Evolutionary conservation across 2,113 vertebrate species (phyloP).

Genomic region (Hiodon tergisus): DNA sequence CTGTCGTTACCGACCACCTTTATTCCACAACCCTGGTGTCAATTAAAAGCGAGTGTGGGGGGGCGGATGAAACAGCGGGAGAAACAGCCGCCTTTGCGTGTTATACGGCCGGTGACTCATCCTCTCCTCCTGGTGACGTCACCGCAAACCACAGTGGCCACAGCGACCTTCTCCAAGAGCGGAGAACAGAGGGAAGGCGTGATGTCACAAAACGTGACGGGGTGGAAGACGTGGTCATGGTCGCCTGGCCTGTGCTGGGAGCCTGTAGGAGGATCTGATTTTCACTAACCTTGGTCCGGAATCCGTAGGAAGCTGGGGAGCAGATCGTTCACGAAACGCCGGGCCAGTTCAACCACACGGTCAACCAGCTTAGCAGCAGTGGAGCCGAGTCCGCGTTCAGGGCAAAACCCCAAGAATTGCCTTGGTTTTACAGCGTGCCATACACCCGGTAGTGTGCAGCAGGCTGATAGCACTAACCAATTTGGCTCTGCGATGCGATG

Average conservation of each 20-base stretch:
- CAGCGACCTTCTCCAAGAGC: slow-evolving; percentile 27
- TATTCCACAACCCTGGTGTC: slow-evolving; percentile 16
- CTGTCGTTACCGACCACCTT: not conserved
- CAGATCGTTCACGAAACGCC: slow-evolving; percentile 8
- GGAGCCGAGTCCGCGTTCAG: too few relatives aligned
- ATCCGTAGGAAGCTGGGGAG: too few relatives aligned
- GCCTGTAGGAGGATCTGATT: too few relatives aligned
- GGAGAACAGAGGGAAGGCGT: not conserved
- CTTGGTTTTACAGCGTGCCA: not conserved
- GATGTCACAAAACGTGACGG: not conserved
- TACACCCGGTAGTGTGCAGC: not conserved
- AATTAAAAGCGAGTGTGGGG: not conserved
- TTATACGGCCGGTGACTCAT: slow-evolving; percentile 9
- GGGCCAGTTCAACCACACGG: not conserved
- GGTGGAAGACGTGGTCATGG: too few relatives aligned
- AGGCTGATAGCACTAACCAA: not conserved
- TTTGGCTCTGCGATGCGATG: not conserved
- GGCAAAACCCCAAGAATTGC: too few relatives aligned
- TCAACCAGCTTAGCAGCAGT: not conserved
- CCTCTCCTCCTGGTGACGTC: slow-evolving; percentile 36
- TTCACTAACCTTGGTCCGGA: too few relatives aligned
- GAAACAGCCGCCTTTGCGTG: slow-evolving; percentile 8
- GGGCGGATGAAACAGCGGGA: not conserved
- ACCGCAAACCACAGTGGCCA: slow-evolving; percentile 36
- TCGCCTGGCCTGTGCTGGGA: too few relatives aligned